phyloP scores from a whole-genome alignment of 2,888 invertebrate species.

The Agonum fuliginosum region DNA sequence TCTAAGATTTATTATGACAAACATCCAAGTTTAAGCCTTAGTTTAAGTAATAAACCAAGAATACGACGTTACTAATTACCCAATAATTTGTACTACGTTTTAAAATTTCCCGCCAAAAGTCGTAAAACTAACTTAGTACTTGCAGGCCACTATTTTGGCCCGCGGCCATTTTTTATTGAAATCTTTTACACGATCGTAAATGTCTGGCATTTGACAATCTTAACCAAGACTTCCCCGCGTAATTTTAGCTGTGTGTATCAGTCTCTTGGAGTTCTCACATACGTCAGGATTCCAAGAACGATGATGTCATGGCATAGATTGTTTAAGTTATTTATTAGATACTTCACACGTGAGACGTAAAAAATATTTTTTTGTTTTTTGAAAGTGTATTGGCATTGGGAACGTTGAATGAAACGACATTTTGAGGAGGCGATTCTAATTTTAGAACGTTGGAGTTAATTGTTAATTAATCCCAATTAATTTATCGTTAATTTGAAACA shows the following conservation, averaged over 20 bases:
- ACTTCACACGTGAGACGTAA: not conserved
- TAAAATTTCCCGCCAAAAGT: conserved; percentile 18
- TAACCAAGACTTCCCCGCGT: not conserved
- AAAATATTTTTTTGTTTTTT: not conserved
- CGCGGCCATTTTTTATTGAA: conserved; percentile 2
- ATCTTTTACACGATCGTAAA: not conserved
- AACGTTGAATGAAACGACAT: not conserved
- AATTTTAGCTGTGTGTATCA: not conserved
- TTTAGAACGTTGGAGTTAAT: conserved; percentile 18
- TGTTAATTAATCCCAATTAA: conserved; percentile 22
- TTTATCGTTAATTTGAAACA: conserved; percentile 1
- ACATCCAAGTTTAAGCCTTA: not conserved
- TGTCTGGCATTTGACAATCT: conserved; percentile 5
- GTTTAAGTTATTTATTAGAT: conserved; percentile 6
- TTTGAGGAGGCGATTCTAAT: not conserved
- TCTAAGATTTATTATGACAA: not conserved
- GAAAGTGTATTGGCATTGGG: conserved; percentile 2
- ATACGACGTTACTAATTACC: conserved; percentile 22
- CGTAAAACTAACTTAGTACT: not conserved
- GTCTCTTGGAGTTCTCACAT: conserved; percentile 1
- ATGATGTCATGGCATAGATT: conserved; percentile 24
- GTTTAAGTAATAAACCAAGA: conserved; percentile 3
- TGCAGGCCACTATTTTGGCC: not conserved
- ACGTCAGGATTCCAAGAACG: conserved; percentile 7
- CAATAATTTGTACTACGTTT: conserved; percentile 18